phyloP scores from a whole-genome alignment of 2,113 vertebrate genomes.

The Pachypanchax playfairii region DNA sequence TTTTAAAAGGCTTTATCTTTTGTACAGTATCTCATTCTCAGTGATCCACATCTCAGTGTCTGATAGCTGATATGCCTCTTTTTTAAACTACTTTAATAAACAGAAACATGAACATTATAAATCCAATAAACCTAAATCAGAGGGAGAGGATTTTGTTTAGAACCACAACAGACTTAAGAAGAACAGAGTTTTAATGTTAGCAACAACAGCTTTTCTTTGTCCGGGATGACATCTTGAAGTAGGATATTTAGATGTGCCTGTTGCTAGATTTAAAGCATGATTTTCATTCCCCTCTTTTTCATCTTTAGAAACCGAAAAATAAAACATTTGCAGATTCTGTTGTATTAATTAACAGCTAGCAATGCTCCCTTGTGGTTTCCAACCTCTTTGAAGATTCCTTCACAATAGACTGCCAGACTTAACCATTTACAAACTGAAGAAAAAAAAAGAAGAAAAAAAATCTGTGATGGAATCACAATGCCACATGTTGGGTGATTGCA shows the following conservation, averaged over 20 bases:
- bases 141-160: slow-evolving; percentile 43
- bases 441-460: slow-evolving; percentile 18
- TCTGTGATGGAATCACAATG: slow-evolving; percentile 74
- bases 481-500: slow-evolving; percentile 76
- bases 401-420: slow-evolving; percentile 73
- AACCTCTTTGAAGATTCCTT: slow-evolving; percentile 73
- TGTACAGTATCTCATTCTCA: no score
- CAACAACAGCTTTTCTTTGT: slow-evolving; percentile 64
- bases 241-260: slow-evolving; percentile 59
- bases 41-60: no score
- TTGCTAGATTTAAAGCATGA: slow-evolving; percentile 64
- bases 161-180: slow-evolving; percentile 60
- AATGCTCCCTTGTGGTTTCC: slow-evolving; percentile 71
- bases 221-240: slow-evolving; percentile 55
- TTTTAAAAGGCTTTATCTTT: no score
- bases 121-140: slow-evolving; percentile 60
- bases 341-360: slow-evolving; percentile 76
- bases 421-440: slow-evolving; percentile 68
- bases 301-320: slow-evolving; percentile 66
- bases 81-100: no score
- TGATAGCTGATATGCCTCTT: no score
- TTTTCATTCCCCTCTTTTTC: slow-evolving; percentile 36
- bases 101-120: no score
- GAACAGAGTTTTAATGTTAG: slow-evolving; percentile 52
- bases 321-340: slow-evolving; percentile 62